A percentile compares a stretch with the other conserved stretches of the same genome.
Evolutionary conservation across 2,113 vertebrate genomes (phyloP).

Genomic region (Hypocryptadius cinnamomeus): DNA sequence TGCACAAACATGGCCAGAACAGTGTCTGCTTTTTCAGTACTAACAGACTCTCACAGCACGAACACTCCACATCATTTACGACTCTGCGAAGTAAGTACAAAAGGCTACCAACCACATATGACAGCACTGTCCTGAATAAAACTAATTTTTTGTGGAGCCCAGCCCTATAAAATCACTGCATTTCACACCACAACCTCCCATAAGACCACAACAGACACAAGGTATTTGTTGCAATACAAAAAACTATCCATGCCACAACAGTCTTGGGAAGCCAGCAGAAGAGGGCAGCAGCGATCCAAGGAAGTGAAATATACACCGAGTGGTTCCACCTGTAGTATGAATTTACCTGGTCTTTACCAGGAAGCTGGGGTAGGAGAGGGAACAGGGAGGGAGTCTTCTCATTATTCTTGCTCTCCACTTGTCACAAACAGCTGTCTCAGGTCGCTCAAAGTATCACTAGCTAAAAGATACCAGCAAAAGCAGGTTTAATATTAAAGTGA

Average conservation of each 20-base stretch:
- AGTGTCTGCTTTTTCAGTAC: neutral
- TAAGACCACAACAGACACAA: neutral
- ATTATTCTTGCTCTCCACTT: neutral
- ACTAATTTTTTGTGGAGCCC: neutral
- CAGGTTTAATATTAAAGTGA: neutral
- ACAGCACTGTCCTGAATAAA: neutral
- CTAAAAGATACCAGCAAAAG: neutral
- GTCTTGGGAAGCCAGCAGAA: neutral
- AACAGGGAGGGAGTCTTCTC: neutral
- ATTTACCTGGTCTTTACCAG: neutral
- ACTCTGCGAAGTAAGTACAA: neutral
- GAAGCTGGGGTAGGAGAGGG: neutral
- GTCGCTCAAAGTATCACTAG: neutral
- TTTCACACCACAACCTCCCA: neutral
- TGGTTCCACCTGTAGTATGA: accelerated
- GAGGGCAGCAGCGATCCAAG: constrained; percentile 21
- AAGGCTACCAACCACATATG: neutral
- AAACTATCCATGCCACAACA: neutral
- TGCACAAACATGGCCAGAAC: neutral
- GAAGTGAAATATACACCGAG: accelerated
- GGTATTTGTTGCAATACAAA: neutral
- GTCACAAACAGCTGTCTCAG: neutral
- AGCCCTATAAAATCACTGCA: neutral
- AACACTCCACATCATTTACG: neutral
- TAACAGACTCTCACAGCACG: neutral